These are phyloP conservation scores for Australoheros facetus DNA, from an alignment of 2,797 vertebrate genomes.

Conservation along the genomic window DNA sequence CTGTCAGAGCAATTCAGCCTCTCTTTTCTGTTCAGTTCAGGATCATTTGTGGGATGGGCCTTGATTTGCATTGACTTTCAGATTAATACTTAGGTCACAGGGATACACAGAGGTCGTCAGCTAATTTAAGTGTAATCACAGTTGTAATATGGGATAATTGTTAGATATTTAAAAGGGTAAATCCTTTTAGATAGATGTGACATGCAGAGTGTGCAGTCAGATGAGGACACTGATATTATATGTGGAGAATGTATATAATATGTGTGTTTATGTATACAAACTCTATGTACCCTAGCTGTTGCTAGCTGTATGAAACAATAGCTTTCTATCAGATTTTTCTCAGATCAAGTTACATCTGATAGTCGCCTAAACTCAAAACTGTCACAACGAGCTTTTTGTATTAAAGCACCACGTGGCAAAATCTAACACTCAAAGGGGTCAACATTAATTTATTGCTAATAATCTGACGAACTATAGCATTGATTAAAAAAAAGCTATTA, in stretches of 20 bases:
- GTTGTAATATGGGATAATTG: neutral
- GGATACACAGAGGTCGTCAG: neutral
- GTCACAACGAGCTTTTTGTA: neutral
- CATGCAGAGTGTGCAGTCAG: neutral
- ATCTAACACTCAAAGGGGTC: constrained; percentile 2
- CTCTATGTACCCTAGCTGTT: too few species aligned
- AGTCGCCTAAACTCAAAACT: neutral
- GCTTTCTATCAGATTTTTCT: neutral
- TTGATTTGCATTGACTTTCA: neutral
- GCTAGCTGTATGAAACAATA: neutral
- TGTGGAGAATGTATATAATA: neutral
- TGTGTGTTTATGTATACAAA: too few species aligned
- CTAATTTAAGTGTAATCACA: neutral
- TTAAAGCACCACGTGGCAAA: constrained; percentile 9
- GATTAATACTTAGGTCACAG: constrained; percentile 8
- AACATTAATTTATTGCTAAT: constrained; percentile 7
- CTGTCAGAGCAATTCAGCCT: neutral
- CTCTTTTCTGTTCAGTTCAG: neutral
- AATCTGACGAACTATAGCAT: neutral
- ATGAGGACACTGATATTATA: neutral
- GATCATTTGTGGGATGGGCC: neutral
- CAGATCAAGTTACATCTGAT: neutral
- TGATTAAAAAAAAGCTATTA: neutral
- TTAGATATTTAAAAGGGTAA: constrained; percentile 8
- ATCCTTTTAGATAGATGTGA: neutral